Base-by-base conservation (phyloP, 2,888 invertebrate species). In the Hoplodrina ambigua region DNA sequence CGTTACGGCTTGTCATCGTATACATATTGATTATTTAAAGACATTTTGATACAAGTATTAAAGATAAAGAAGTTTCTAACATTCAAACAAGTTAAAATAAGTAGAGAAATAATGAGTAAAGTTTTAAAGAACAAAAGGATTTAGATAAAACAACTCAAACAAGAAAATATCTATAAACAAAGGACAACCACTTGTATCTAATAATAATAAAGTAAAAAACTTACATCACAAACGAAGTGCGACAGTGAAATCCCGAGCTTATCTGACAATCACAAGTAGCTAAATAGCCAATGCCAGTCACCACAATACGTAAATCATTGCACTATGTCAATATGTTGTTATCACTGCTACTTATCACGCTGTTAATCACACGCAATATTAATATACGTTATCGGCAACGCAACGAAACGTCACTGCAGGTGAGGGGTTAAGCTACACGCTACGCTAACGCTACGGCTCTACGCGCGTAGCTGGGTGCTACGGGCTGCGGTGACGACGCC, bases 331-430 rank as follows among this genome's bases (percentile, higher is more conserved):
- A 72, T 78, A 80, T 72, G 61, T 67, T 75, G 58, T 65, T 65
- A 80, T 72, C 84, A 84, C 84, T 80, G 67, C 54, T 75, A 62
- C 59, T 82, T 78, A 72, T 75, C 77, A 80, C 83, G 79, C 37
- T 65, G 68, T 75, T 72, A 75, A 64, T 73, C 71, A 80, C 71
- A 61, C 57, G 70, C 61, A 67, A 80, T 81, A 77, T 69, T 69
- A 60, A 76, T 74, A 66, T 56, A 69, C 69, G 72, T 75, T 83
- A 79, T 74, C 68, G 66, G 68, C 69, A 78, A 75, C 78, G 72
- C 74, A 72, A 81, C 76, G 63, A 80, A 83, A 89, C 92, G 93
- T 91, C 92, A 94, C 91, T 94, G 93, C 93, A 91, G 89, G 87
- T 84, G 81, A 79, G 75, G 81, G 82, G 81, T 86, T 85, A 78